These are phyloP conservation scores for Turdus rufiventris DNA, from an alignment of 2,113 vertebrate genomes.

Conservation along the genomic window DNA sequence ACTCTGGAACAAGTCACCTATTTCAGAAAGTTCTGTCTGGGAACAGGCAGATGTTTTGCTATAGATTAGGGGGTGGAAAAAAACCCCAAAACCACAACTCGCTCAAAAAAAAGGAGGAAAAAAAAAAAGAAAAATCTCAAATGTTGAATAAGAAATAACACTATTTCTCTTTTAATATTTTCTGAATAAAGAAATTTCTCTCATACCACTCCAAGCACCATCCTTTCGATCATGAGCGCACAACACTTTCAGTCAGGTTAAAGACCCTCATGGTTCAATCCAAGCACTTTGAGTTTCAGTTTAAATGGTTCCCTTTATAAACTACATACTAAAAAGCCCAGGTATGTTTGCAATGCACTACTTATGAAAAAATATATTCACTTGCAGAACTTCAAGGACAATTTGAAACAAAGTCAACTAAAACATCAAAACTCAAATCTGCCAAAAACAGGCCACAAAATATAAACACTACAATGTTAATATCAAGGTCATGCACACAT, in stretches of 20 bases:
- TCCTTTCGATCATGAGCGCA: neutral
- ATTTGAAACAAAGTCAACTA: neutral
- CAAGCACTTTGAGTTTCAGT: neutral
- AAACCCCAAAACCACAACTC: neutral
- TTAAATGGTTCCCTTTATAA: neutral
- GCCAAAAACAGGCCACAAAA: neutral
- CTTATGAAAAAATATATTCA: neutral
- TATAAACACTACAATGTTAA: neutral
- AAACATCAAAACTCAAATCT: neutral
- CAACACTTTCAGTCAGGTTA: neutral
- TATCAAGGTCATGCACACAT: neutral
- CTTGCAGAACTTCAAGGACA: neutral
- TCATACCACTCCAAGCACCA: neutral
- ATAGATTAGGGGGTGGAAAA: neutral
- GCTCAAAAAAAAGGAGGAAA: fast-evolving
- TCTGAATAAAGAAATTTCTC: neutral
- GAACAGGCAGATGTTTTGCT: neutral
- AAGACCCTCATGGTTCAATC: neutral
- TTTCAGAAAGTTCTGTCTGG: neutral
- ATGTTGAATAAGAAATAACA: neutral
- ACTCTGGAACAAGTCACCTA: neutral
- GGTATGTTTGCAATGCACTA: neutral
- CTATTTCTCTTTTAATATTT: neutral
- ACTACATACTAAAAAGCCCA: neutral
- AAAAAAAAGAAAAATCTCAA: neutral